These are phyloP conservation scores for Cephus rjabovi DNA, from an alignment of 2,888 invertebrate species.

Conservation along the genomic window DNA sequence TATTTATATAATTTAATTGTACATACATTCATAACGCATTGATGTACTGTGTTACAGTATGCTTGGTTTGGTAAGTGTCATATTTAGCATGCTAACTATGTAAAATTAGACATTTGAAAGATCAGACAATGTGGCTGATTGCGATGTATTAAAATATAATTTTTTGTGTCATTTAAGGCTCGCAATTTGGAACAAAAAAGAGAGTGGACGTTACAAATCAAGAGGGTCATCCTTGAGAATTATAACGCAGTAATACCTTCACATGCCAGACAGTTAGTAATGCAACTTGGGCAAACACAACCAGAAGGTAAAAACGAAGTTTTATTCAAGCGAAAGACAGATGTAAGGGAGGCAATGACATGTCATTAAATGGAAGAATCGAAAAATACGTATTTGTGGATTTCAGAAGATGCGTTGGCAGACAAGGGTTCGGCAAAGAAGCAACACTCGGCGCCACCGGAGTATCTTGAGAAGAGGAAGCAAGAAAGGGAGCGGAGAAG, in stretches of 20 bases:
- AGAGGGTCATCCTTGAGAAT: conserved; percentile 93
- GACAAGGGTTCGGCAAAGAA: conserved; percentile 78
- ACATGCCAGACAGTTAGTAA: conserved; percentile 91
- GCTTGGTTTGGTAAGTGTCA: conserved; percentile 28
- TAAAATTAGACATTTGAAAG: neutral
- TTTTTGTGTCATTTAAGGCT: conserved; percentile 68
- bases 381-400: neutral
- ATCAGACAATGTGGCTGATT: neutral
- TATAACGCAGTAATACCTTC: conserved; percentile 94
- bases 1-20: neutral
- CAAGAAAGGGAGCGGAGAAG: conserved; percentile 77
- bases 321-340: conserved; percentile 6
- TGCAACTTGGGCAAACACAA: conserved; percentile 85
- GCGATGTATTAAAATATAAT: neutral
- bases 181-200: conserved; percentile 87
- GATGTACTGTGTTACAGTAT: conserved; percentile 29
- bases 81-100: neutral
- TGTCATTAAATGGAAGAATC: neutral
- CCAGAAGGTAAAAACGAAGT: conserved; percentile 70
- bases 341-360: neutral
- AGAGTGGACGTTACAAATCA: conserved; percentile 83
- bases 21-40: neutral
- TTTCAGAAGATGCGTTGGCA: conserved; percentile 73
- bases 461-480: conserved; percentile 89
- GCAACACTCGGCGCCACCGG: conserved; percentile 83